These are phyloP conservation scores for Cordilura impudica DNA, from an alignment of 2,888 invertebrate species.

Conservation along the genomic window DNA sequence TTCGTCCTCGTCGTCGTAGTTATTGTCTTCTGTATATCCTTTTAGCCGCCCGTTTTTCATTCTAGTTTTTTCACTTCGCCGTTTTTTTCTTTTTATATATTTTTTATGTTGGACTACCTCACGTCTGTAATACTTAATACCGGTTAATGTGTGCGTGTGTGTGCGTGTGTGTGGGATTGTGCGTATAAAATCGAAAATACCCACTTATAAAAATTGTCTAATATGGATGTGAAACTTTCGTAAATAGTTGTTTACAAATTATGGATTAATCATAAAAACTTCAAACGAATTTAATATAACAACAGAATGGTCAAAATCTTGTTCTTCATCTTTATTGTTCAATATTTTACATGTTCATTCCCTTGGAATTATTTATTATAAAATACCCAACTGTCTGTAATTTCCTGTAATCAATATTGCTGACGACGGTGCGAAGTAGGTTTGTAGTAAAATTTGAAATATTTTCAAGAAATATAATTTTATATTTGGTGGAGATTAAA, in stretches of 20 bases:
- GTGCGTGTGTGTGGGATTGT: not conserved
- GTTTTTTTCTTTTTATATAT: not conserved
- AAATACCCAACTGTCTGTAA: conserved; percentile 31
- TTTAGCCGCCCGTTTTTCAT: conserved; percentile 28
- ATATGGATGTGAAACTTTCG: not conserved
- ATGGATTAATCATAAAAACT: conserved; percentile 25
- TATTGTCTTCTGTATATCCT: not conserved
- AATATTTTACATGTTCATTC: not conserved
- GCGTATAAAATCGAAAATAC: not conserved
- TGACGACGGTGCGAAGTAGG: conserved; percentile 26
- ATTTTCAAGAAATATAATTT: too few species aligned
- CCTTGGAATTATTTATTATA: not conserved
- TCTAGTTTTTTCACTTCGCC: conserved; percentile 11
- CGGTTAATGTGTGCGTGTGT: conserved; percentile 14
- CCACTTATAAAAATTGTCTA: not conserved
- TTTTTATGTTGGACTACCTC: conserved; percentile 38
- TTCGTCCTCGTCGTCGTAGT: not conserved
- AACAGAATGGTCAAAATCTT: conserved; percentile 10
- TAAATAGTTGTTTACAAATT: conserved; percentile 18
- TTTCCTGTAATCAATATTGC: conserved; percentile 39
- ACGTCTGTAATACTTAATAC: conserved; percentile 43
- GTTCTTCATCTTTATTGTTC: not conserved
- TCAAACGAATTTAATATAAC: conserved; percentile 1
- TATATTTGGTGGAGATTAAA: too few species aligned
- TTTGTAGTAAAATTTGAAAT: conserved; percentile 16